Percentiles rank a stretch among this genome's conserved stretches.
Conservation (phyloP, 53 echinoderm and acorn worm species). For the Pentamera pediparva region DNA sequence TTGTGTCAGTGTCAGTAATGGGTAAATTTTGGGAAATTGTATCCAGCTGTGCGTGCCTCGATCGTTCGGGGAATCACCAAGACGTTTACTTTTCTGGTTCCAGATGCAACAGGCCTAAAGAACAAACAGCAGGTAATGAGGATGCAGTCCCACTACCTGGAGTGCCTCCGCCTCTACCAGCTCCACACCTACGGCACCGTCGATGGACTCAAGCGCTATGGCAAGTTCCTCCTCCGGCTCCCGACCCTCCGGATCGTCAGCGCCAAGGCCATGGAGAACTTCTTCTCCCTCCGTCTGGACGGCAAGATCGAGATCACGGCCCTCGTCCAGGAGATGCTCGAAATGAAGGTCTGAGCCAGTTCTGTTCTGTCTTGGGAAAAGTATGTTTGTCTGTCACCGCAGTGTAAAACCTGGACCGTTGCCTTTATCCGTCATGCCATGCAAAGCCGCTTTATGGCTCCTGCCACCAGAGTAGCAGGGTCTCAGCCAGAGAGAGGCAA, state of each 20-base stretch:
- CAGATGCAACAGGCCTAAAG: conserved; percentile 71
- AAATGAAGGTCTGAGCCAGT: neutral
- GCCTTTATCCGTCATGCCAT: too few species aligned
- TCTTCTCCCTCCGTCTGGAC: conserved; percentile 54
- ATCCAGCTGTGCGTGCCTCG: neutral
- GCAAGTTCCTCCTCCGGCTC: conserved; percentile 66
- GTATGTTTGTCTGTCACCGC: too few species aligned
- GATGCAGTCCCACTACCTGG: conserved; percentile 59
- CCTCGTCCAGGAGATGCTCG: conserved; percentile 19
- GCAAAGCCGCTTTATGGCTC: neutral
- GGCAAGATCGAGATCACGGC: conserved; percentile 47
- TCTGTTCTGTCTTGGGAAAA: too few species aligned
- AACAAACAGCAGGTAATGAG: conserved; percentile 29
- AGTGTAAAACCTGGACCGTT: too few species aligned
- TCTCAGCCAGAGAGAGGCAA: neutral
- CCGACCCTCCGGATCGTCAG: conserved; percentile 58
- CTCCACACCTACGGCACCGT: conserved; percentile 24
- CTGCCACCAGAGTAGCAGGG: neutral
- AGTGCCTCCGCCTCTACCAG: conserved; percentile 58
- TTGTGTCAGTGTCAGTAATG: neutral
- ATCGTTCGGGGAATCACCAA: neutral
- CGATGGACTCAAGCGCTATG: conserved; percentile 52
- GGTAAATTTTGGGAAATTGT: neutral
- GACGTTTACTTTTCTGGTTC: neutral
- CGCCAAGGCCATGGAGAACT: conserved; percentile 72